Conservation (phyloP, 1,140 invertebrate genomes). For the Penaeus japonicus region DNA sequence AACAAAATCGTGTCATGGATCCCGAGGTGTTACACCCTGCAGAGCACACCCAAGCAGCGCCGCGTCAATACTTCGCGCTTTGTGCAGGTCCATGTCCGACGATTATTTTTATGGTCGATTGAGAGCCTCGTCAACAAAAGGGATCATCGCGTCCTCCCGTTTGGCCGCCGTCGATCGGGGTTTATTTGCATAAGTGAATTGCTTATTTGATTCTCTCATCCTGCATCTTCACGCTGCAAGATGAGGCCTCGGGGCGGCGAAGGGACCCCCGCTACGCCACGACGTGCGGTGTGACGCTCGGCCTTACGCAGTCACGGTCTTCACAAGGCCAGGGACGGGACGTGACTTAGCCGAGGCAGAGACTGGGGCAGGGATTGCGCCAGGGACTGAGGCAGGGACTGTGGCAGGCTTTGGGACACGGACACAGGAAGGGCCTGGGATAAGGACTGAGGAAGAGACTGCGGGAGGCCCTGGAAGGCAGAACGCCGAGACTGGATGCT, state of each 20-base stretch:
- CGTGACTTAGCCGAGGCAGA: conserved; percentile 41
- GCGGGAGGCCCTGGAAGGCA: conserved; percentile 47
- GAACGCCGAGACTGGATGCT: conserved; percentile 47
- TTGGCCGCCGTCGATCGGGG: too few species aligned
- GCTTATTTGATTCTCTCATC: too few species aligned
- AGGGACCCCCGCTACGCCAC: neutral
- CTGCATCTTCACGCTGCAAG: neutral
- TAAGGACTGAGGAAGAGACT: conserved; percentile 24
- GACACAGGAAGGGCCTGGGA: conserved; percentile 17
- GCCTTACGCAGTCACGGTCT: neutral
- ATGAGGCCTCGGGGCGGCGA: neutral
- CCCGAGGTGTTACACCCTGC: too few species aligned
- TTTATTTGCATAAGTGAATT: too few species aligned
- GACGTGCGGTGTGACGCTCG: neutral
- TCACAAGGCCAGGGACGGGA: conserved; percentile 42
- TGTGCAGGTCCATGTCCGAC: too few species aligned
- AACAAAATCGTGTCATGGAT: too few species aligned
- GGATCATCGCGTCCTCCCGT: too few species aligned
- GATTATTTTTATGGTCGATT: too few species aligned
- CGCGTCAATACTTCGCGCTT: too few species aligned
- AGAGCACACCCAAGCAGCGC: too few species aligned
- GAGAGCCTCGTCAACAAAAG: too few species aligned
- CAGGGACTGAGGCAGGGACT: neutral
- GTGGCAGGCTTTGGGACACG: conserved; percentile 13
- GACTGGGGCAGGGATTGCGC: neutral